Evolutionary conservation across 2,797 vertebrate genomes (phyloP).

Genomic region (Tenualosa ilisha): DNA sequence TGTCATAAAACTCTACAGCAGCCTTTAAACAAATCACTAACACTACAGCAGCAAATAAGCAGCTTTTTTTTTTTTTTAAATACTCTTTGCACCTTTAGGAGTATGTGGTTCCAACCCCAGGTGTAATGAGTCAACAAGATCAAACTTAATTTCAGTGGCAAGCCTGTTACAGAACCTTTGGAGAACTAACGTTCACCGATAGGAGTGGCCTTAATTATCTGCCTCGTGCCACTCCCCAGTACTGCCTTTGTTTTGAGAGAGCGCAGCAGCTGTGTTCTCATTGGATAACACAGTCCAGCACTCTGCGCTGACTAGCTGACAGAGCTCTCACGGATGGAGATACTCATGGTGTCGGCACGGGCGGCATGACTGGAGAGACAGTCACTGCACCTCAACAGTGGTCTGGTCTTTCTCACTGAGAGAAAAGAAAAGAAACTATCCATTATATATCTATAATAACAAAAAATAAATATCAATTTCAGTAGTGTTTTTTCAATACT

Average conservation of each 20-base stretch:
- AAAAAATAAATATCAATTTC: constrained; percentile 70
- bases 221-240: background rate
- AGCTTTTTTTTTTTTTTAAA: background rate
- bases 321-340: background rate
- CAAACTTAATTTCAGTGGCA: background rate
- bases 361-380: constrained; percentile 37
- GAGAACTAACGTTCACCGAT: background rate
- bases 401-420: constrained; percentile 68
- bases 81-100: background rate
- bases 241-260: background rate
- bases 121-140: too few species aligned
- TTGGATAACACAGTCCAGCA: background rate
- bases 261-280: background rate
- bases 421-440: constrained; percentile 59
- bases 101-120: background rate
- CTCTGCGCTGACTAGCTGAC: background rate
- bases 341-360: background rate
- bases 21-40: background rate
- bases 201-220: background rate
- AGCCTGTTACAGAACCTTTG: background rate
- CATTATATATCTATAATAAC: constrained; percentile 57
- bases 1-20: background rate
- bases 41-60: background rate
- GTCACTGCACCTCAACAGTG: constrained; percentile 65
- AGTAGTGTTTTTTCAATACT: constrained; percentile 57